Evolutionary conservation across 2,888 invertebrate species (phyloP).

Genomic region (Heliconius hortense): DNA sequence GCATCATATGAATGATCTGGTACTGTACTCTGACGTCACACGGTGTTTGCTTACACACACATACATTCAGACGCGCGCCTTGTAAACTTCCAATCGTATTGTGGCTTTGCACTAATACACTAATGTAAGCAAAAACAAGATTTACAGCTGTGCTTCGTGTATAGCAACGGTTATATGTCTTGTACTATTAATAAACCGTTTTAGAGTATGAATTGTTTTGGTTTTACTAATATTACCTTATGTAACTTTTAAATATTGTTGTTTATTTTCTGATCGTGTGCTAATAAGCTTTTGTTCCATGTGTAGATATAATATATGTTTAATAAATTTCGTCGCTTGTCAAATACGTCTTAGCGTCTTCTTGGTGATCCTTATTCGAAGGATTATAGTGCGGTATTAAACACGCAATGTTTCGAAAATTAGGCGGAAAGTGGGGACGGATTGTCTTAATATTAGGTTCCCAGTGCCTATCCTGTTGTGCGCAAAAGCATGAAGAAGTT

Average conservation of each 20-base stretch:
- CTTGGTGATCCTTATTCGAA: too few species aligned
- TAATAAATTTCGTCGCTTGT: background rate
- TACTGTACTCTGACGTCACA: slow-evolving; percentile 62
- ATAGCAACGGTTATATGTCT: slow-evolving; percentile 19
- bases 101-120: slow-evolving; percentile 59
- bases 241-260: slow-evolving; percentile 9
- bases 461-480: background rate
- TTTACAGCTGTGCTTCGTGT: slow-evolving; percentile 43
- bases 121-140: slow-evolving; percentile 50
- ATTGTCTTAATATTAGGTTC: background rate
- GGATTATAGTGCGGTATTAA: background rate
- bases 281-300: background rate
- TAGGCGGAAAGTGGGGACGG: background rate
- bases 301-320: background rate
- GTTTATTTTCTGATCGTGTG: background rate
- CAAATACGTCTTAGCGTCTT: background rate
- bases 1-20: slow-evolving; percentile 35
- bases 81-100: slow-evolving; percentile 74
- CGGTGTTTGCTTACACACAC: slow-evolving; percentile 70
- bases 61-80: slow-evolving; percentile 64
- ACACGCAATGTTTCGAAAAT: background rate
- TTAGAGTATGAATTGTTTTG: slow-evolving; percentile 13
- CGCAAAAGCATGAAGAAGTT: background rate
- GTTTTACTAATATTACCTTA: slow-evolving; percentile 19
- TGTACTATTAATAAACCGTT: slow-evolving; percentile 31